Evolutionary conservation across 64 coral and sea anemone genomes (phyloP), one percentile per base, ranked within the genome.

Genomic region (Actinia tenebrosa): DNA sequence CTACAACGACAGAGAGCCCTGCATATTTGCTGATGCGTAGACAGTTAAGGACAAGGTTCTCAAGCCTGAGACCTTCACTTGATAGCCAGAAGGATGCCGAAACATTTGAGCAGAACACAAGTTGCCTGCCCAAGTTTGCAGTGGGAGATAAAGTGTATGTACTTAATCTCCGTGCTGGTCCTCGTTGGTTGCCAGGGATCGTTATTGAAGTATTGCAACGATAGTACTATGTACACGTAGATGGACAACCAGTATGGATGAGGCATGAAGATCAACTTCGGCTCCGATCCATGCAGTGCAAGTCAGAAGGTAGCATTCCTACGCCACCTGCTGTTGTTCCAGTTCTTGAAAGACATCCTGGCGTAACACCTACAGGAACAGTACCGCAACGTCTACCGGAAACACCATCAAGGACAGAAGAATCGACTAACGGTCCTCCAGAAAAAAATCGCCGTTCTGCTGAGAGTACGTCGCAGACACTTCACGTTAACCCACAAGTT

Each of bases 51-150:
- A 87, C 86, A 44, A 87, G 45, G 53, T 77, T 87, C 47, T 87
- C 86, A 77, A 78, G 64, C n/a, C 55, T 84, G 42, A 54, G 42
- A 54, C 82, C 82, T 59, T 84, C 82, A 30, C 55, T 56, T 53
- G 26, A 30, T 80, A 89, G 87, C 58, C 87, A 89, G n/a, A 80
- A 89, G 78, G 87, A 82, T 44, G 79, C 56, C n/a, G 87, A 89
- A 46, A 89, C 56, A 20, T 89, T 89, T 45, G 87, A 89, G n/a
- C 87, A 89, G 59, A 89, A 89, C 45, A 66, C 42, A 25, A 59
- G 50, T 84, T 84, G 82, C 45, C 7, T 52, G 10, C 55, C 82
- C 19, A 84, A 54, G 50, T 84, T 84, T 54, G 7, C 82, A 54
- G 82, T 84, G 7, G 82, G 82, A 50, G 82, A 84, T 84, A 84